Base-by-base conservation (phyloP, 2,888 invertebrate genomes). In the Andrena marginata region DNA sequence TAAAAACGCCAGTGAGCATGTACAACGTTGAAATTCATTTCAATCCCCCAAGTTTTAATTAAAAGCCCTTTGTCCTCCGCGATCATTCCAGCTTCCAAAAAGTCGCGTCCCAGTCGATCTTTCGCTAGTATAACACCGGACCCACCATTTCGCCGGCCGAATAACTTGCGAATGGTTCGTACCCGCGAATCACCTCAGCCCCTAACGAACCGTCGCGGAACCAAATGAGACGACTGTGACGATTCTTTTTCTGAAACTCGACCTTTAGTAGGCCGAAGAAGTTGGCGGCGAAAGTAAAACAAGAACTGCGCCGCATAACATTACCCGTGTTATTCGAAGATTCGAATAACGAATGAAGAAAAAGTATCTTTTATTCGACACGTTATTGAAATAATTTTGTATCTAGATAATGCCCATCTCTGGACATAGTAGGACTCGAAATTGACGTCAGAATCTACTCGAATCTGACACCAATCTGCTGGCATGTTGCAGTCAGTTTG, bases 281-380 rank as follows among this genome's bases (percentile, higher is more conserved):
- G 85, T 90, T 89, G 84, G 89, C 87, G 85, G 89, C 88, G 87
- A 90, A 90, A 91, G 89, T 90, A 90, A 90, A 90, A 88, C 87
- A 86, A 85, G 88, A 59, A 62, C 76, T 87, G 85, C 82, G 79
- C 75, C 83, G 87, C 85, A 88, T 88, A 87, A 88, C 87, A 91
- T 91, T 90, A 91, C n/a, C n/a, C n/a, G n/a, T n/a, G n/a, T n/a
- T n/a, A n/a, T n/a, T n/a, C n/a, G n/a, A n/a, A n/a, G n/a, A n/a
- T n/a, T n/a, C n/a, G n/a, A n/a, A n/a, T n/a, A n/a, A n/a, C n/a
- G n/a, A n/a, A n/a, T n/a, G n/a, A n/a, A n/a, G n/a, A n/a, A n/a
- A n/a, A n/a, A n/a, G n/a, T n/a, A n/a, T n/a, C n/a, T n/a, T n/a
- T n/a, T n/a, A n/a, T n/a, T n/a, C n/a, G n/a, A n/a, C n/a, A n/a